Evolutionary conservation across 2,797 vertebrate genomes (phyloP).

Genomic region (Eulemur albifrons): DNA sequence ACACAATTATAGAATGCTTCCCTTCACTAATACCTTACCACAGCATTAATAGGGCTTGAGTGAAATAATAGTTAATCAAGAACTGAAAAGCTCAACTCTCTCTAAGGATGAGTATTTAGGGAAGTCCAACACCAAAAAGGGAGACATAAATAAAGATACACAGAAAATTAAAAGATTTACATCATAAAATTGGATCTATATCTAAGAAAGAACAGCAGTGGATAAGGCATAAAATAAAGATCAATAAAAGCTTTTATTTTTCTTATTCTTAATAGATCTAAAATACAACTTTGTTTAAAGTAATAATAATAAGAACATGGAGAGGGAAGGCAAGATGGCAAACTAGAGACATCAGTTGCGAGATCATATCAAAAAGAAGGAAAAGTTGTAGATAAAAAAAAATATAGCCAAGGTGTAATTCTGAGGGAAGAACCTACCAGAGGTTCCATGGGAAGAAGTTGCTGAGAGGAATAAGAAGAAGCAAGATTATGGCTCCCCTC

Average conservation of each 20-base stretch:
- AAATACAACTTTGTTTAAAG: not conserved
- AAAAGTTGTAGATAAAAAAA: not conserved
- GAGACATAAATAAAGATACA: not conserved
- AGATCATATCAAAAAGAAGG: not conserved
- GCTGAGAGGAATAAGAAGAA: not conserved
- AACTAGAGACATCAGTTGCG: not conserved
- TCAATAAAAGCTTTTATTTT: not conserved
- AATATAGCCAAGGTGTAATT: not conserved
- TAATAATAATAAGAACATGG: not conserved
- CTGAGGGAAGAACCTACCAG: not conserved
- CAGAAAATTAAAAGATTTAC: not conserved
- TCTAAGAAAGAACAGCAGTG: not conserved
- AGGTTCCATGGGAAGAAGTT: not conserved
- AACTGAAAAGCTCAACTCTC: not conserved
- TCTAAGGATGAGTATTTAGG: not conserved
- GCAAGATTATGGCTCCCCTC: not conserved
- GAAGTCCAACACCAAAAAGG: not conserved
- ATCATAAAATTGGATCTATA: not conserved
- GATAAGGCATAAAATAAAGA: not conserved
- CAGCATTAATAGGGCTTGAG: not conserved
- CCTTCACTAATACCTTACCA: not conserved
- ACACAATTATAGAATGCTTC: not conserved
- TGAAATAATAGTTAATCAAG: not conserved
- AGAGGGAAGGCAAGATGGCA: not conserved
- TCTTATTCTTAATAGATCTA: not conserved